Evolutionary conservation across 2,888 invertebrate genomes (phyloP), one percentile per base, ranked within the genome.

Genomic region (Augiades crinisus): DNA sequence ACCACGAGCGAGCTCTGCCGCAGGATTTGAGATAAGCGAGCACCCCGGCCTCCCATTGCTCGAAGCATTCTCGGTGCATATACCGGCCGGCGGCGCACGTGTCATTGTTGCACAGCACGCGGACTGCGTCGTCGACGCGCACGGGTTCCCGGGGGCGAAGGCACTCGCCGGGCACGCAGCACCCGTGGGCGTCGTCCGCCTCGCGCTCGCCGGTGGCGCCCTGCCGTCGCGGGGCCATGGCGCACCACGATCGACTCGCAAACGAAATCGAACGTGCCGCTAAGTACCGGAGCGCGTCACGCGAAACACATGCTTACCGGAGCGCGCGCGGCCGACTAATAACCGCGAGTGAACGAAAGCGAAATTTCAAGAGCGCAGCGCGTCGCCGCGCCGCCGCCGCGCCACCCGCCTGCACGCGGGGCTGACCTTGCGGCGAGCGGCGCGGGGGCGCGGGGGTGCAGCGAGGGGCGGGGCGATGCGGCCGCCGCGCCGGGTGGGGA

Each of bases 1-100:
- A 97, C 98, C 98, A 98, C 61, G 96, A 96, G 14, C 98, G 91
- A 2, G 98, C 98, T 24, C 98, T 90, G 43, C 98, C 97, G 85
- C 96, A 96, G 24, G 96, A 95, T 79, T 97, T 96, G 56, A 99
- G 91, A 73, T 96, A 97, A 46, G 95, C 94, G 62, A 98, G 91
- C 53, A 98, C 95, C 27, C 94, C 92, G 78, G 94, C 94, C 85
- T 99, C 98, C 97, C 98, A 99, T 65, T 94, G 93, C 63, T 97
- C 96, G 90, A 98, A 98, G 85, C 98, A 99, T 80, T 96, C 96
- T 64, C 95, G 93, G 91, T 99, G 99, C 98, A 99, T 98, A 78
- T 95, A 98, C 78, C 95, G 94, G 58, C 98, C 97, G 70, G 93
- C 92, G 58, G 92, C 91, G 89, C 99, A 99, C 72, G 93, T 93